phyloP scores from a whole-genome alignment of 1,140 invertebrate genomes.

The Drosophila erecta region DNA sequence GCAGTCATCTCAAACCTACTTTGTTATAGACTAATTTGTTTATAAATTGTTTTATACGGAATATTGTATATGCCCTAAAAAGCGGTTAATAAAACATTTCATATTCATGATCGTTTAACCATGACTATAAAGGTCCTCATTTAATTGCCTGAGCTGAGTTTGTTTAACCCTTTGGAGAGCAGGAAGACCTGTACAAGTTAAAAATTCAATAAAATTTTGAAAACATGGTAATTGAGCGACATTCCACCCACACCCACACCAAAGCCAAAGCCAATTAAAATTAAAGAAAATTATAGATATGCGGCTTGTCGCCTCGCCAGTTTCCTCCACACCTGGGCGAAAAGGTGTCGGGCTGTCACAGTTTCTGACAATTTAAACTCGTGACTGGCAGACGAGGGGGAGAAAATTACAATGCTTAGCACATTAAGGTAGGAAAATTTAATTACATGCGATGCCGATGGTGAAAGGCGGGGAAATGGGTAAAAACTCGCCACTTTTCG shows the following conservation, averaged over 20 bases:
- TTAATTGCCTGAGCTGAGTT: too few relatives aligned
- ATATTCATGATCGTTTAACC: not conserved
- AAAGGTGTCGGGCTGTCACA: constrained; percentile 57
- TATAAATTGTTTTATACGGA: too few relatives aligned
- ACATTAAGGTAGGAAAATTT: constrained; percentile 80
- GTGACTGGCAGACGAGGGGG: constrained; percentile 33
- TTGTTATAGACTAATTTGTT: not conserved
- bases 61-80: too few relatives aligned
- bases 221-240: constrained; percentile 26
- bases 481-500: constrained; percentile 13
- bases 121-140: too few relatives aligned
- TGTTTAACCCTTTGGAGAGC: not conserved
- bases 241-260: constrained; percentile 11
- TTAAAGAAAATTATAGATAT: constrained; percentile 75
- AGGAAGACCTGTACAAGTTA: not conserved
- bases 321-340: constrained; percentile 24
- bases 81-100: not conserved
- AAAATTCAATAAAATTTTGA: constrained; percentile 40
- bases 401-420: constrained; percentile 75
- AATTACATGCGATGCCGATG: constrained; percentile 68
- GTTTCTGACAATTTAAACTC: constrained; percentile 65
- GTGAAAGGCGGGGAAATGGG: constrained; percentile 3
- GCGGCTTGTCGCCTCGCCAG: constrained; percentile 47
- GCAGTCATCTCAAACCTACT: constrained; percentile 13
- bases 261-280: constrained; percentile 48